A percentile compares a stretch with the other conserved stretches of the same genome.
Conservation (phyloP, 2,797 vertebrate species). For the Echeneis naucrates region DNA sequence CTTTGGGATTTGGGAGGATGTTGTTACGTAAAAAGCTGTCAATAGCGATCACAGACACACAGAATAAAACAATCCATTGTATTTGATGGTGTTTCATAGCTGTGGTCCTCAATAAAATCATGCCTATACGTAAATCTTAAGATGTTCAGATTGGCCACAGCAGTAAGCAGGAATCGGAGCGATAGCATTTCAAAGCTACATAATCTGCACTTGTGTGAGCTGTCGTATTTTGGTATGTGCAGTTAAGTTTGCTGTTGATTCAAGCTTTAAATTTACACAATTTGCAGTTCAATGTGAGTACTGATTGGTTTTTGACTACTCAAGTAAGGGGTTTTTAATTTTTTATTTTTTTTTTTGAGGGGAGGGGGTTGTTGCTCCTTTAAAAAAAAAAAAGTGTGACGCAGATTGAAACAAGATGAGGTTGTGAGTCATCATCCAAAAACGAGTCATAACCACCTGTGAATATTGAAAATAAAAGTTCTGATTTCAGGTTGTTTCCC, state of each 20-base stretch:
- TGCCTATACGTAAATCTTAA: not conserved
- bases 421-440: constrained; percentile 27
- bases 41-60: not conserved
- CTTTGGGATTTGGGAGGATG: not conserved
- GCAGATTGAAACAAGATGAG: constrained; percentile 19
- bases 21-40: not conserved
- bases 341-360: not conserved
- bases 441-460: not conserved
- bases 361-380: no score
- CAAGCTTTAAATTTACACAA: constrained; percentile 1
- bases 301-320: not conserved
- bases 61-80: not conserved
- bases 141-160: no score
- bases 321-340: not conserved
- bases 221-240: constrained; percentile 6
- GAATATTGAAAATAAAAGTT: not conserved
- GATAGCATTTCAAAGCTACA: not conserved
- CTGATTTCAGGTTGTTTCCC: constrained; percentile 12
- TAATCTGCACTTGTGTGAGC: not conserved
- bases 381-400: not conserved
- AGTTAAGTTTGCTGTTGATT: constrained; percentile 4
- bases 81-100: not conserved
- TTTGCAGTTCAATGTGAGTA: not conserved
- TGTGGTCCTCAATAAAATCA: not conserved
- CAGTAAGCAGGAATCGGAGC: not conserved